Evolutionary conservation across 2,888 invertebrate species (phyloP).

Genomic region (Saturnia japonica): DNA sequence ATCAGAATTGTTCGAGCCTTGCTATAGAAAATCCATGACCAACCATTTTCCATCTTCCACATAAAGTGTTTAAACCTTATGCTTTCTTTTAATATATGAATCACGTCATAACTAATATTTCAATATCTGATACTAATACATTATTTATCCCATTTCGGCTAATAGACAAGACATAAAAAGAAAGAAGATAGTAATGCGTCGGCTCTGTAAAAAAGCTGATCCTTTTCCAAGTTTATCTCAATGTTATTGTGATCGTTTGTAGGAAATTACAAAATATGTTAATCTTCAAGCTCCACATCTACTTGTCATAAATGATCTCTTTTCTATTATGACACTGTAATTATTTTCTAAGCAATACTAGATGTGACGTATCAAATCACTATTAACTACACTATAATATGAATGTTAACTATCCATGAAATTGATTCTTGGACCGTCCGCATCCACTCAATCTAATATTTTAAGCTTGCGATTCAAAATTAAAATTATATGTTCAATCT

Average conservation of each 20-base stretch:
- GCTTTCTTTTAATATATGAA: neutral
- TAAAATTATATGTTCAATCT: neutral
- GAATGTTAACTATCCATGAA: neutral
- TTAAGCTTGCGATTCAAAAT: neutral
- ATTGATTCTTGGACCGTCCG: neutral
- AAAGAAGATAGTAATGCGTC: neutral
- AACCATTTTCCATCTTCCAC: neutral
- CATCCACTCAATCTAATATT: neutral
- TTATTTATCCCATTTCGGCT: neutral
- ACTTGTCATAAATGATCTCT: too few species aligned
- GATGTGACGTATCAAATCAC: neutral
- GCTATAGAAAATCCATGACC: neutral
- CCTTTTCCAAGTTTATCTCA: neutral
- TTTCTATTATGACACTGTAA: neutral
- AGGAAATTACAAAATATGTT: neutral
- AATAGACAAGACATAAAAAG: neutral
- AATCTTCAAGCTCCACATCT: too few species aligned
- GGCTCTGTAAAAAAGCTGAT: neutral
- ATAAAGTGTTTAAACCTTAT: neutral
- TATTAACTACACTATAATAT: neutral
- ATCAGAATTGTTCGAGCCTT: neutral
- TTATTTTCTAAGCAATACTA: neutral
- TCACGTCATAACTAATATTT: neutral
- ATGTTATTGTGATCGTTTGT: neutral
- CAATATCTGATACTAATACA: neutral